Evolutionary conservation across 2,888 invertebrate species (phyloP), one percentile per base, ranked within the genome.

Genomic region (Ornithoptera alexandrae): DNA sequence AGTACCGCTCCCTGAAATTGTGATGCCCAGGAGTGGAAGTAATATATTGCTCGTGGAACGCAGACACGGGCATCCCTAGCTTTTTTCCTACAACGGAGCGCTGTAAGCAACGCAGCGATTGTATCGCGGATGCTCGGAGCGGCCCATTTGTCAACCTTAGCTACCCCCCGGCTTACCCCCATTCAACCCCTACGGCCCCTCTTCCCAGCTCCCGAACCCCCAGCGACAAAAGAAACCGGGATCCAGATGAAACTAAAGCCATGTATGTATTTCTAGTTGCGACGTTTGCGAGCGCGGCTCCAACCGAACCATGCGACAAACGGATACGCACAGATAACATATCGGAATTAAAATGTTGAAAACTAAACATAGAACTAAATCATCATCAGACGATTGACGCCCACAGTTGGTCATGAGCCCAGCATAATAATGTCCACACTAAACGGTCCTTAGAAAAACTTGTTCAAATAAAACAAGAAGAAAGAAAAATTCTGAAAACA

Each of bases 21-120:
- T 39, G 39, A 39, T 39, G 39, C 10, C 10, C 39, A 39, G 39
- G 7, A 10, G 8, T 39, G 39, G 10, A 39, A 39, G 39, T 39
- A 39, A 39, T 7, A 39, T 39, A 10, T 5, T 10, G 7, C 8
- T 10, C 39, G 39, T 30, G 50, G 53, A 53, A 17, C n/a, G 53
- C n/a, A 1, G 39, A 7, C 1, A 10, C 39, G 63, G 79, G 0
- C 88, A 91, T 64, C 92, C 94, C 94, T 94, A 93, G 22, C 81
- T 85, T 93, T 94, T 94, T 94, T 94, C 93, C 93, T 93, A 87
- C 86, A 84, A 81, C 88, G 90, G 90, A 87, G 89, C 92, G 90
- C 92, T 92, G 93, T 92, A 90, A 92, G 92, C 92, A 92, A 92
- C 91, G 92, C 92, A 90, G 88, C 92, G 92, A 92, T 92, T 92